phyloP scores from a whole-genome alignment of 92 coral and sea anemone species.

The Zoanthus sociatus region DNA sequence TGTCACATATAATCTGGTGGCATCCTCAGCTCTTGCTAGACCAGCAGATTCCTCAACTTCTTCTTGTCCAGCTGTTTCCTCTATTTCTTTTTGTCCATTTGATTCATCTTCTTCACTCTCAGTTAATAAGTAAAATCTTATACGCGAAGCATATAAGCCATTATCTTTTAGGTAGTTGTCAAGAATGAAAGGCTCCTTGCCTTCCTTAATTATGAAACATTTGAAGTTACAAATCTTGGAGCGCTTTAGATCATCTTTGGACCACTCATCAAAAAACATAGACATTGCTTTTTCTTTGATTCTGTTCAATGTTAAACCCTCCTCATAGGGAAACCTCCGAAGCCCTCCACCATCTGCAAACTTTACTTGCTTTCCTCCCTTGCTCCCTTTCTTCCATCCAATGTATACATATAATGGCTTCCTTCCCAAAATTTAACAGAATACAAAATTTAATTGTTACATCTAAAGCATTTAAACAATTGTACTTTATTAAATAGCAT shows the following conservation, averaged over 20 bases:
- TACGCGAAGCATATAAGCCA: slow-evolving; percentile 41
- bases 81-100: too few species aligned
- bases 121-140: slow-evolving; percentile 42
- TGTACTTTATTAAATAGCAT: too few species aligned
- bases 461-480: too few species aligned
- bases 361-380: neutral
- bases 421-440: neutral
- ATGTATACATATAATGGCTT: neutral
- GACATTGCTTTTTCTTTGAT: neutral
- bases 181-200: slow-evolving; percentile 8
- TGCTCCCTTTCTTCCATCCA: neutral
- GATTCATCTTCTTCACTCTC: neutral
- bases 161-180: slow-evolving; percentile 20
- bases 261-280: neutral
- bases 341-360: too few species aligned
- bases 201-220: slow-evolving; percentile 5
- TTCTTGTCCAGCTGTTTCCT: too few species aligned
- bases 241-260: neutral
- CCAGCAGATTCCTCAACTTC: too few species aligned
- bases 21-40: too few species aligned
- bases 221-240: slow-evolving; percentile 28
- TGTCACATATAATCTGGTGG: too few species aligned
- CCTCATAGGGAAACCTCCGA: too few species aligned
- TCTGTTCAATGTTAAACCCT: too few species aligned
- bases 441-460: too few species aligned